phyloP scores from a whole-genome alignment of 2,797 vertebrate genomes.

The Mormyrus proboscirostris region DNA sequence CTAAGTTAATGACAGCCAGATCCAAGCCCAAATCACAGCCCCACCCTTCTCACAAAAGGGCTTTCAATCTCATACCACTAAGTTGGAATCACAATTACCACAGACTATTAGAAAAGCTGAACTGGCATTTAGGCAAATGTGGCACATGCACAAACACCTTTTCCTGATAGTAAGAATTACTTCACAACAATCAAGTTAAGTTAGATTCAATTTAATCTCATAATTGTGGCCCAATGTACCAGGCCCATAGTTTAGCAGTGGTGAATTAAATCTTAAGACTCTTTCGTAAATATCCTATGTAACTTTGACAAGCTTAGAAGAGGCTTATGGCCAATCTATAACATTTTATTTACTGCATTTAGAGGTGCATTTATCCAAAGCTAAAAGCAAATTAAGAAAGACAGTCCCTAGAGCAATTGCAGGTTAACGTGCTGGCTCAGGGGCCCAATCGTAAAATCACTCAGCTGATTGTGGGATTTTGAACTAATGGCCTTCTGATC shows the following conservation, averaged over 20 bases:
- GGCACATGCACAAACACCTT: neutral
- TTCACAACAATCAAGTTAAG: neutral
- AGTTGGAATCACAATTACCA: neutral
- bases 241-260: neutral
- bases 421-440: neutral
- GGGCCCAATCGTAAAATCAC: neutral
- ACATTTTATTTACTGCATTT: neutral
- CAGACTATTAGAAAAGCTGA: conserved; percentile 2
- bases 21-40: neutral
- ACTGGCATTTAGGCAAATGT: neutral
- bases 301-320: neutral
- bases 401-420: neutral
- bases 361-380: neutral
- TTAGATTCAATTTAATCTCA: neutral
- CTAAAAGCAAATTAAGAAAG: neutral
- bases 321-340: neutral
- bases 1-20: neutral
- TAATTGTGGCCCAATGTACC: neutral
- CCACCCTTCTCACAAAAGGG: neutral
- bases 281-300: neutral
- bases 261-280: neutral
- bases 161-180: neutral
- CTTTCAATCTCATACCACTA: neutral
- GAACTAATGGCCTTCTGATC: neutral
- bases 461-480: neutral